These are phyloP conservation scores for Cosmia pyralina DNA, from an alignment of 2,888 invertebrate species.

Conservation along the genomic window DNA sequence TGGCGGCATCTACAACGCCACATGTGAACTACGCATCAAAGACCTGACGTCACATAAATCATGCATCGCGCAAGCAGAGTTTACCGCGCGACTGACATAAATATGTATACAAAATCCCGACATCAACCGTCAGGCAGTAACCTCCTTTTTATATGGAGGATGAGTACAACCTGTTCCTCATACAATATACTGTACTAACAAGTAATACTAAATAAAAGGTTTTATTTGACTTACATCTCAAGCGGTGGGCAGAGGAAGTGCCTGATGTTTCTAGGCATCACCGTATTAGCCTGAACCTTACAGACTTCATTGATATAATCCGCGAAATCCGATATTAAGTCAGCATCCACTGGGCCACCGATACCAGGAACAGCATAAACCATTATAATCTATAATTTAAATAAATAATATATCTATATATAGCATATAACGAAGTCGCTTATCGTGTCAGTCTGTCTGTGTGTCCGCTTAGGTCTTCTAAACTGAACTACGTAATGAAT, in stretches of 20 bases:
- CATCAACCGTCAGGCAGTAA: too few relatives aligned
- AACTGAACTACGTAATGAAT: neutral
- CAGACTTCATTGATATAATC: slow-evolving; percentile 88
- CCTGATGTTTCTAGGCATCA: slow-evolving; percentile 93
- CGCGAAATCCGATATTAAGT: slow-evolving; percentile 87
- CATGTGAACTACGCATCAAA: too few relatives aligned
- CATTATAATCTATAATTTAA: slow-evolving; percentile 72
- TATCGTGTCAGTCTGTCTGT: neutral
- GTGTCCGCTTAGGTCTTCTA: too few relatives aligned
- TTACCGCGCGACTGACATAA: too few relatives aligned
- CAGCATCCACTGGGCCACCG: slow-evolving; percentile 88
- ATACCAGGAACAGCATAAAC: slow-evolving; percentile 91
- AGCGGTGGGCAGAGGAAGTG: slow-evolving; percentile 93
- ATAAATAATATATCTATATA: neutral
- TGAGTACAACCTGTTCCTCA: too few relatives aligned
- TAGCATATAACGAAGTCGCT: neutral
- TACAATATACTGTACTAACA: too few relatives aligned
- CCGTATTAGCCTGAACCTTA: slow-evolving; percentile 91
- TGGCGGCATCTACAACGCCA: too few relatives aligned
- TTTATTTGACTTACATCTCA: slow-evolving; percentile 82
- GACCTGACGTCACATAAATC: too few relatives aligned
- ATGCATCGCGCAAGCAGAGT: too few relatives aligned
- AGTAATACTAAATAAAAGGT: too few relatives aligned
- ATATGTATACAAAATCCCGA: too few relatives aligned
- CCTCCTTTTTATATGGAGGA: too few relatives aligned